A percentile compares a stretch with the other conserved stretches of the same genome.
Evolutionary conservation across 2,113 vertebrate genomes (phyloP).

Genomic region (Ciconia stormi): DNA sequence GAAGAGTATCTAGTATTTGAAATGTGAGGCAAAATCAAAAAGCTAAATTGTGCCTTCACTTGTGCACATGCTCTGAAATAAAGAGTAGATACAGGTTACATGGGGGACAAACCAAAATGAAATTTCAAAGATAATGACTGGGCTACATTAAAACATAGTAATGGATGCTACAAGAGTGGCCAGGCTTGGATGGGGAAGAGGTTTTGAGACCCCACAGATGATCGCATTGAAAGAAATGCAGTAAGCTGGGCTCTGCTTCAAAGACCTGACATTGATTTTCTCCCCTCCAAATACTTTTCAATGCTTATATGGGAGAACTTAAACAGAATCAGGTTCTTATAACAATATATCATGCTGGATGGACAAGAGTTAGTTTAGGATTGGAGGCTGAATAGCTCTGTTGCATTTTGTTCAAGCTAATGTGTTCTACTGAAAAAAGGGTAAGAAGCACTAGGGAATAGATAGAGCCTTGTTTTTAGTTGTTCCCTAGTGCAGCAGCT

Average conservation of each 20-base stretch:
- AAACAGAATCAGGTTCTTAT: not conserved
- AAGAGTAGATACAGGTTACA: not conserved
- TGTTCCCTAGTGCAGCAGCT: not conserved
- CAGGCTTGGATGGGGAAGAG: not conserved
- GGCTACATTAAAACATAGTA: not conserved
- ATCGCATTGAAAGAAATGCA: not conserved
- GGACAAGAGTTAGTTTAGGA: not conserved
- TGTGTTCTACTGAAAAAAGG: not conserved
- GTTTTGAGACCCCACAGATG: not conserved
- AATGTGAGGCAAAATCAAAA: not conserved
- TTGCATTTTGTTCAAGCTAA: not conserved
- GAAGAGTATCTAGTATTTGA: not conserved
- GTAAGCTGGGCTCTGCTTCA: not conserved
- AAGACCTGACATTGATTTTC: not conserved
- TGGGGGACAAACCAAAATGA: accelerated
- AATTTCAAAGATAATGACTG: not conserved
- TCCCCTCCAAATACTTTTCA: not conserved
- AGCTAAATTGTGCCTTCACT: not conserved
- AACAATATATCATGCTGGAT: not conserved
- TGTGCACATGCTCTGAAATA: not conserved
- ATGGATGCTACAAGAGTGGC: not conserved
- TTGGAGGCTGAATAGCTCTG: not conserved
- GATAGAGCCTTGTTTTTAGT: not conserved
- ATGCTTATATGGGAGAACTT: not conserved
- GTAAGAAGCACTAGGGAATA: not conserved